Conservation (phyloP, 1,140 invertebrate genomes). For the Melanaphis sacchari region DNA sequence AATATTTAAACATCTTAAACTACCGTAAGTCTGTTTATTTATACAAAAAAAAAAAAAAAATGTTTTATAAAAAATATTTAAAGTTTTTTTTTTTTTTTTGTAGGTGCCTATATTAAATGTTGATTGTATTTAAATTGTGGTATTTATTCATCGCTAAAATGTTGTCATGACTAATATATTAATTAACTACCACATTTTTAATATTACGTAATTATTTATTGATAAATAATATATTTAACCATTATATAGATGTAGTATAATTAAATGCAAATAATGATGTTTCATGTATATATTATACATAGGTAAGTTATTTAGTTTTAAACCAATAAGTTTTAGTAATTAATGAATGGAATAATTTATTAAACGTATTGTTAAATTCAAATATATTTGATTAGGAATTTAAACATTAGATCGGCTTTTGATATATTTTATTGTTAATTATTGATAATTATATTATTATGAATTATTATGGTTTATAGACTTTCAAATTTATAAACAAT, state of each 20-base stretch:
- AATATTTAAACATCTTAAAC: background rate
- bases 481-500: background rate
- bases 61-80: background rate
- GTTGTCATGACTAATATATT: background rate
- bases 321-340: background rate
- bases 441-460: background rate
- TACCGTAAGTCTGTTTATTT: background rate
- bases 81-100: background rate
- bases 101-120: background rate
- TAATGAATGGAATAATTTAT: background rate
- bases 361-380: background rate
- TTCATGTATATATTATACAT: background rate
- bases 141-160: background rate
- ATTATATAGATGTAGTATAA: background rate
- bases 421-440: background rate
- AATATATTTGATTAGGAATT: background rate
- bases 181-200: background rate
- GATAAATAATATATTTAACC: background rate
- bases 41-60: background rate
- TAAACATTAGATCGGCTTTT: background rate
- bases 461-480: background rate
- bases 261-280: background rate
- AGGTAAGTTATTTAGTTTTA: background rate
- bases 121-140: background rate
- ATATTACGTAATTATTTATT: background rate